Base-by-base conservation (phyloP, 1,140 invertebrate genomes). In the Trichogramma pretiosum region DNA sequence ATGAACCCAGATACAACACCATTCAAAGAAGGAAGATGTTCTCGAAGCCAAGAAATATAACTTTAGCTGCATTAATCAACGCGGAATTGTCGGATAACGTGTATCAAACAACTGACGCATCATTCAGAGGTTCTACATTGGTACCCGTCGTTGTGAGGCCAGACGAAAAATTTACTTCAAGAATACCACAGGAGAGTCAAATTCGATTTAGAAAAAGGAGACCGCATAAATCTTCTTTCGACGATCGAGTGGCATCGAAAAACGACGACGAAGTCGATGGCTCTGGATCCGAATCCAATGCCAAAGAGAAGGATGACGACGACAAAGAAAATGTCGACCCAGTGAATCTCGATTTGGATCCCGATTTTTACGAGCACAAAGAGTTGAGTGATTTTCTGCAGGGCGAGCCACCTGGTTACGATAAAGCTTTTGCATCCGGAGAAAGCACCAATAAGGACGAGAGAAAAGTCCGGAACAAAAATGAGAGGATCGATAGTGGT, bases 1-100 rank as follows among this genome's bases (percentile, higher is more conserved):
- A 51, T 21, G 64, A 68, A 22, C 61, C 61, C 0, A 50, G 50
- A 16, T 66, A 65, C 22, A 62, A 61, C 43, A 37, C 47, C 10
- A 34, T 54, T 5, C 24, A 14, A 24, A 50, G 37, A 44, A 32
- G 19, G 21, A 33, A 33, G 10, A 2, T 5, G 14, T n/a, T 11
- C 5, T 19, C 14, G 16, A 21, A 36, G 14, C 9, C 8, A 16
- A 28, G 11, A 14, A 14, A n/a, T 17, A 17, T 11, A 16, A 41
- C 11, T 2, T 26, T 9, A 11, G 24, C 34, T 24, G 39, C 13
- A 18, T 14, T 35, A n/a, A 10, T 23, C 5, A 19, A 48, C 1
- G 1, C 2, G 11, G 13, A 14, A 7, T 14, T 18, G 4, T 9
- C 18, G 10, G 44, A 30, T 24, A 21, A 39, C 13, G 8, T 13